phyloP scores from a whole-genome alignment of 2,888 invertebrate genomes.

The Argyresthia goedartella region DNA sequence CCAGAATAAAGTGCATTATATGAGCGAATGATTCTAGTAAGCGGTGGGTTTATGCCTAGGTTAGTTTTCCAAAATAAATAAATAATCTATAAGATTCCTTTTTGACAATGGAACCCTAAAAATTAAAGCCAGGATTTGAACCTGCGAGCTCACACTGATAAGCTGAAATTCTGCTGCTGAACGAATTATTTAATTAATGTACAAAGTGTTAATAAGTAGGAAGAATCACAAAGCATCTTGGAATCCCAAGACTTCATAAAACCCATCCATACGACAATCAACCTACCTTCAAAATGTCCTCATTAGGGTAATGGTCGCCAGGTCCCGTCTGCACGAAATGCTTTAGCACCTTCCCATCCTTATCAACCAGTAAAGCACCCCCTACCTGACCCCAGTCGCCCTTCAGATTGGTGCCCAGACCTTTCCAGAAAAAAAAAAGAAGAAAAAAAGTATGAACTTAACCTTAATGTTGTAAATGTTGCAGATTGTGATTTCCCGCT shows the following conservation, averaged over 20 bases:
- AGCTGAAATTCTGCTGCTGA: not conserved
- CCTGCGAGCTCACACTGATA: no score
- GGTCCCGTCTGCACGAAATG: conserved; percentile 73
- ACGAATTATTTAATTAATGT: not conserved
- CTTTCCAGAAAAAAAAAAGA: conserved; percentile 24
- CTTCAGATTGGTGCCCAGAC: conserved; percentile 67
- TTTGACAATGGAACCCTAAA: no score
- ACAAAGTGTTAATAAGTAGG: no score
- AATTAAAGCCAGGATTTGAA: no score
- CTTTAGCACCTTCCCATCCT: conserved; percentile 66
- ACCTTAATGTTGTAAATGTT: no score
- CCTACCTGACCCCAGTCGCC: conserved; percentile 77
- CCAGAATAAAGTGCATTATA: no score
- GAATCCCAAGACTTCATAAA: no score
- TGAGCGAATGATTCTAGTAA: no score
- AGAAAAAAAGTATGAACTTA: not conserved
- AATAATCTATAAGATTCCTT: no score
- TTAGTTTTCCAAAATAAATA: no score
- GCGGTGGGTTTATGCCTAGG: no score
- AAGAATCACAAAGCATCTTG: not conserved
- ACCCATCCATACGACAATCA: no score
- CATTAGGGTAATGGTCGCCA: conserved; percentile 69
- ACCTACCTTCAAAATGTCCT: conserved; percentile 58
- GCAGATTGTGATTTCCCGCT: not conserved
- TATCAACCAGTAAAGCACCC: conserved; percentile 69